phyloP scores from a whole-genome alignment of 2,113 vertebrate genomes.

The Thunnus maccoyii region DNA sequence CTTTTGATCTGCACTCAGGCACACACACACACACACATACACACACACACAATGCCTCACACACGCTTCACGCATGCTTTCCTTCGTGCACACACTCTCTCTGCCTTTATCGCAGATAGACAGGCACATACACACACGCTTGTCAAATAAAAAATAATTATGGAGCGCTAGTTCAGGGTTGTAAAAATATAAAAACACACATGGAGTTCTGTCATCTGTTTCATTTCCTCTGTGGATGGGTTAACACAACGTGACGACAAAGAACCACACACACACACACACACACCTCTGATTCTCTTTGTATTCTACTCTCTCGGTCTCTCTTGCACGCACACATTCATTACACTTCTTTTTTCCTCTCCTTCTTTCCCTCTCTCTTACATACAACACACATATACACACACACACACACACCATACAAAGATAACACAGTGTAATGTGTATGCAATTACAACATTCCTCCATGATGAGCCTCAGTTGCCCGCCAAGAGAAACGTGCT shows the following conservation, averaged over 20 bases:
- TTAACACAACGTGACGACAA: conserved; percentile 37
- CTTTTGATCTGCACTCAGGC: conserved; percentile 49
- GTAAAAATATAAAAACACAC: conserved; percentile 59
- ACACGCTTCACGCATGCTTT: not conserved
- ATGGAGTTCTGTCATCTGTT: conserved; percentile 59
- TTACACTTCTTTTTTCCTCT: not conserved
- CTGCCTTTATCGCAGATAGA: not conserved
- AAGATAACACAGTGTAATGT: conserved; percentile 46
- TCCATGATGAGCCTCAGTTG: conserved; percentile 31
- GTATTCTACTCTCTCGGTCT: not conserved
- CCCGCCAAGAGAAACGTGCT: conserved; percentile 43
- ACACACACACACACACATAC: not conserved
- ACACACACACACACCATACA: conserved; percentile 35
- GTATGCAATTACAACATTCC: conserved; percentile 50
- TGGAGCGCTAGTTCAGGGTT: conserved; percentile 37
- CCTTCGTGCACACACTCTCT: not conserved
- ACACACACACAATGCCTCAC: not conserved
- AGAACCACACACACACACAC: conserved; percentile 19
- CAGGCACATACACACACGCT: conserved; percentile 15
- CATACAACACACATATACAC: conserved; percentile 29
- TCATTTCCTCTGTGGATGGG: conserved; percentile 52
- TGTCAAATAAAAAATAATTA: conserved; percentile 59
- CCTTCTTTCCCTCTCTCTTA: not conserved
- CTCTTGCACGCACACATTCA: not conserved
- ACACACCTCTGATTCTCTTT: not conserved